These are phyloP conservation scores for Phacellophora camtschatica DNA, from an alignment of 30 jellyfish, hydroid and myxozoan genomes.

Conservation along the genomic window DNA sequence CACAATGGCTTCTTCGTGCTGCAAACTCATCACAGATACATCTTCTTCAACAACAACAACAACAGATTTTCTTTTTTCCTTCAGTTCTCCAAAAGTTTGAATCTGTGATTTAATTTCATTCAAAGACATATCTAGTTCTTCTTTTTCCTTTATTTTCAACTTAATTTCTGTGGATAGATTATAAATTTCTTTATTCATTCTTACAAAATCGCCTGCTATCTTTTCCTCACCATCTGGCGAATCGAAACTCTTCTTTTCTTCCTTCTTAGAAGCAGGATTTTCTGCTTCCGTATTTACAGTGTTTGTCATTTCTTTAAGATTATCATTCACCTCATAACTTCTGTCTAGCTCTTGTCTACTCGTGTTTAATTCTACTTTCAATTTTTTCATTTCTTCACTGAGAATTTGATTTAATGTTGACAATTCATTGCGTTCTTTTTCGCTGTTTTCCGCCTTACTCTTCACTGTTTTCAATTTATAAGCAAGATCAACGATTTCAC, in stretches of 20 bases:
- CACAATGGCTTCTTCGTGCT: slow-evolving; percentile 45
- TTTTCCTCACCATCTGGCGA: neutral
- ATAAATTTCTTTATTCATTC: slow-evolving; percentile 1
- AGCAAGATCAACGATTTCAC: slow-evolving; percentile 42
- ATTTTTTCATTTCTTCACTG: slow-evolving; percentile 37
- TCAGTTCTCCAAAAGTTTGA: neutral
- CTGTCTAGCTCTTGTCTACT: slow-evolving; percentile 23
- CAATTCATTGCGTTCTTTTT: slow-evolving; percentile 41
- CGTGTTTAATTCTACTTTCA: slow-evolving; percentile 39
- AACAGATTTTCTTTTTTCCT: neutral
- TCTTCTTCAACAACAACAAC: slow-evolving; percentile 47
- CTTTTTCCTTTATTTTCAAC: slow-evolving; percentile 24
- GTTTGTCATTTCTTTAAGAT: slow-evolving; percentile 1
- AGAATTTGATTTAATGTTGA: slow-evolving; percentile 40
- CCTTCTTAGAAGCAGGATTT: neutral
- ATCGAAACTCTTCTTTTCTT: neutral
- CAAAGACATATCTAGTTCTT: slow-evolving; percentile 34
- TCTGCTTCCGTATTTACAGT: neutral
- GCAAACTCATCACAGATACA: neutral
- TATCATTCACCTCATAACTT: slow-evolving; percentile 1
- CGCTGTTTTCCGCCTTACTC: slow-evolving; percentile 24
- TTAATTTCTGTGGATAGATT: slow-evolving; percentile 26
- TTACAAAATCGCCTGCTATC: slow-evolving; percentile 7
- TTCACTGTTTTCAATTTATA: slow-evolving; percentile 20
- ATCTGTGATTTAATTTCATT: slow-evolving; percentile 15